These are phyloP conservation scores for Crotalus helleri DNA, from an alignment of 2,113 vertebrate genomes.

Conservation along the genomic window DNA sequence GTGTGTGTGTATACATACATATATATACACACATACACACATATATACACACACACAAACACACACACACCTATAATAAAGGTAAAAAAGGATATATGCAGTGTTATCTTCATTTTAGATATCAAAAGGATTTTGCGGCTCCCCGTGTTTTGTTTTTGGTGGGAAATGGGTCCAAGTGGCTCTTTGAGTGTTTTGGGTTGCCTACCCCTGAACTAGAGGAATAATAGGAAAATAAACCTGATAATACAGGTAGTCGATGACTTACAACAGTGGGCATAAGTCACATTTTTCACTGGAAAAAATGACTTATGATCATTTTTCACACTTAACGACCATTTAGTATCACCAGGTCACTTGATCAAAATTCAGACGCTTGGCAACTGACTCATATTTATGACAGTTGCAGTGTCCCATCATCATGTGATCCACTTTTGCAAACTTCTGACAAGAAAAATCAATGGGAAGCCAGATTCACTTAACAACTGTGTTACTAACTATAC, in stretches of 20 bases:
- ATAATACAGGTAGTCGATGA: background rate
- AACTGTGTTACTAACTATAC: too few species aligned
- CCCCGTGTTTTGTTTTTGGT: too few species aligned
- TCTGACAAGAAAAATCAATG: background rate
- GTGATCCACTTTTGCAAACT: background rate
- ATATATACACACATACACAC: too few species aligned
- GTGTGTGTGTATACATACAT: too few species aligned
- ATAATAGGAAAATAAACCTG: background rate
- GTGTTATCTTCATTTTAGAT: too few species aligned
- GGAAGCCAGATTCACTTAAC: background rate
- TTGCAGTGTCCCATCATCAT: background rate
- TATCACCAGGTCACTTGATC: background rate
- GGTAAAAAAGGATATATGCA: too few species aligned
- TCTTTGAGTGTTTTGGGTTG: too few species aligned
- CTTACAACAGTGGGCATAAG: background rate
- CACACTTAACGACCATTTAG: background rate
- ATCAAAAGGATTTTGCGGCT: too few species aligned
- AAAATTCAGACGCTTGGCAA: background rate
- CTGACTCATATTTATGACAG: background rate
- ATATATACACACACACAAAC: too few species aligned
- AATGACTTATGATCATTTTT: background rate
- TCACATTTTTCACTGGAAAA: background rate
- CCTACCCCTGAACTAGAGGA: background rate
- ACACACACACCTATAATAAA: too few species aligned
- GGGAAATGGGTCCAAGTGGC: too few species aligned